Base-by-base conservation (phyloP, 2,888 invertebrate genomes). In the Netelia inedita region DNA sequence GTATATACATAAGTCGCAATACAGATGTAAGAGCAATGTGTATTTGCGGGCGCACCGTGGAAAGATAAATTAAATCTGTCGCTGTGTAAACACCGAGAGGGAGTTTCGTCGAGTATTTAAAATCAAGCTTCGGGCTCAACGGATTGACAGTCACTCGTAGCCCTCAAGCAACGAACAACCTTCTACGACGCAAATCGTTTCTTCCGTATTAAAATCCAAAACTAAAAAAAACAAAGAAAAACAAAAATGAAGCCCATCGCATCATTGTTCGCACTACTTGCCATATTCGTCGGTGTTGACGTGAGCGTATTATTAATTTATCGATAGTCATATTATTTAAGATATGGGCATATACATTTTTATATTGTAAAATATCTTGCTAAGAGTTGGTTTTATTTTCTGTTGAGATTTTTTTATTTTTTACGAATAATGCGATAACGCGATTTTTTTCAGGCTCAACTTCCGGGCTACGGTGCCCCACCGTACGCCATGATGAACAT, bases 61-160 rank as follows among this genome's bases (percentile, higher is more conserved):
- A 50, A 28, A 35, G 55, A n/a, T 83, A 78, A 82, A 82, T 87
- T 71, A 80, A 87, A 78, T 78, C 28, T 11, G 19, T 21, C 28
- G 21, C 53, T 74, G 61, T 84, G 53, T 69, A 61, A 69, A 83
- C 59, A 79, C 43, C 73, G 66, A 72, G 55, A 82, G 28, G 68
- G 59, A 50, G 68, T 65, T 46, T 16, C 28, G 73, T 16, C 28
- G 73, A 80, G 85, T 87, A 87, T 87, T 86, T 87, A 86, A 87
- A 79, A 78, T 69, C 63, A 10, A 14, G 28, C 76, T 21, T 41
- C n/a, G 53, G 35, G 66, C 69, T 19, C 6, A 8, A 43, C 50
- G 59, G 68, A 68, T 75, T 75, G 76, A 75, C 80, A 85, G 80
- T 83, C 23, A 11, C 71, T 78, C 55, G 76, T 55, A 43, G 21